A percentile compares a stretch with the other conserved stretches of the same genome.
phyloP scores from a whole-genome alignment of 2,888 invertebrate species.

The Ptilodon capucinus region DNA sequence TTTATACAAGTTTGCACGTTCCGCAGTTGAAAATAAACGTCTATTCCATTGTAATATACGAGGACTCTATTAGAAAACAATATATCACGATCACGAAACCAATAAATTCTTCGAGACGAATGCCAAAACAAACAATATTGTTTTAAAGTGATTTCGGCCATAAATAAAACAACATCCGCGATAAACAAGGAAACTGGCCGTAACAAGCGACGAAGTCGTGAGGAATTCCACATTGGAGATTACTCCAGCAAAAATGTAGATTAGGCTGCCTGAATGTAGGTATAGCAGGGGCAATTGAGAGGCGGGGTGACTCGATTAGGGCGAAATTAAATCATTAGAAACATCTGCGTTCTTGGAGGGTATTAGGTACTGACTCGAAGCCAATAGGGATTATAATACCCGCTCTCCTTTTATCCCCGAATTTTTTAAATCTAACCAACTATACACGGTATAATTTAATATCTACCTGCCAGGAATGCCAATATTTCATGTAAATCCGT shows the following conservation, averaged over 20 bases:
- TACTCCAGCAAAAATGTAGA: constrained; percentile 33
- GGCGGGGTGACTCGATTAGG: constrained; percentile 46
- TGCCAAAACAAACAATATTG: neutral
- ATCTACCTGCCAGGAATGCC: constrained; percentile 35
- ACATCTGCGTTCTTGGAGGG: constrained; percentile 60
- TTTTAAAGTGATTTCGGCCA: constrained; percentile 4
- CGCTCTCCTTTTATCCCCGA: constrained; percentile 27
- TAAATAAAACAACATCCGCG: constrained; percentile 17
- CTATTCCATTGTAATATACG: neutral
- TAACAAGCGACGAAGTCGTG: constrained; percentile 20
- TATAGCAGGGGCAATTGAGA: constrained; percentile 46
- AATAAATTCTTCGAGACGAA: neutral
- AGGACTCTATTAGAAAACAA: constrained; percentile 2
- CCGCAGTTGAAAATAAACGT: neutral
- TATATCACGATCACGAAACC: constrained; percentile 4
- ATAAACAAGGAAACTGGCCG: constrained; percentile 25
- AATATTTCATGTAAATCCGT: constrained; percentile 48
- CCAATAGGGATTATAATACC: constrained; percentile 40
- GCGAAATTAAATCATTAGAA: constrained; percentile 70
- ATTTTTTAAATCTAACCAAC: constrained; percentile 26
- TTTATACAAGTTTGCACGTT: neutral
- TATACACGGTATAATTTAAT: constrained; percentile 29
- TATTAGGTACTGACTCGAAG: constrained; percentile 42
- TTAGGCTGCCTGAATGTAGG: constrained; percentile 38
- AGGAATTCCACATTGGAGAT: constrained; percentile 25